A percentile compares a stretch with the other conserved stretches of the same genome.
These are phyloP conservation scores for Prunella strophiata DNA, from an alignment of 2,797 vertebrate species.

Conservation along the genomic window DNA sequence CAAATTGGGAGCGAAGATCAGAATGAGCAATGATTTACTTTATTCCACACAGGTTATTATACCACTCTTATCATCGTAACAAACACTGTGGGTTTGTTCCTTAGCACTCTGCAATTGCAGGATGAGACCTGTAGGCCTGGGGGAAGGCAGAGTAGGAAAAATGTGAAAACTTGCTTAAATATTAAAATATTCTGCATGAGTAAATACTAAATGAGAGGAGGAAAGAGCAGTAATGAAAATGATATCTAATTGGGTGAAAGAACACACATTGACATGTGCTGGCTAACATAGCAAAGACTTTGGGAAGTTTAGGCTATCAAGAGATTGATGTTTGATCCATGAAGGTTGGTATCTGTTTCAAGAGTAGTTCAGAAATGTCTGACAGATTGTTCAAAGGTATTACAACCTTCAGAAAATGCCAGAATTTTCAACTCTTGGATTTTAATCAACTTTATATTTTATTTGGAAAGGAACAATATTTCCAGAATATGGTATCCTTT, in stretches of 20 bases:
- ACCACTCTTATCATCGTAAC: neutral
- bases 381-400: neutral
- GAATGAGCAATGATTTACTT: neutral
- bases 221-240: neutral
- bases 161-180: neutral
- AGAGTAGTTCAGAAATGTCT: neutral
- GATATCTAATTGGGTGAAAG: neutral
- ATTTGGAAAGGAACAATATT: neutral
- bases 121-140: neutral
- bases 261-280: neutral
- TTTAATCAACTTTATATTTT: neutral
- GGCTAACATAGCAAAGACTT: neutral
- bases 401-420: neutral
- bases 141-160: neutral
- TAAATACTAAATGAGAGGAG: neutral
- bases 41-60: neutral
- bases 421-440: neutral
- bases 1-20: neutral
- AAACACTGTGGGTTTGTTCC: neutral
- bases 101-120: neutral
- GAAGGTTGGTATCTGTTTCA: neutral
- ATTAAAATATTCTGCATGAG: neutral
- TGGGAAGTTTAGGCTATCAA: neutral
- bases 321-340: neutral
- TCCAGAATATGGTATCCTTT: neutral